Conservation (phyloP, 2,113 vertebrate genomes). For the Kryptolebias marmoratus region DNA sequence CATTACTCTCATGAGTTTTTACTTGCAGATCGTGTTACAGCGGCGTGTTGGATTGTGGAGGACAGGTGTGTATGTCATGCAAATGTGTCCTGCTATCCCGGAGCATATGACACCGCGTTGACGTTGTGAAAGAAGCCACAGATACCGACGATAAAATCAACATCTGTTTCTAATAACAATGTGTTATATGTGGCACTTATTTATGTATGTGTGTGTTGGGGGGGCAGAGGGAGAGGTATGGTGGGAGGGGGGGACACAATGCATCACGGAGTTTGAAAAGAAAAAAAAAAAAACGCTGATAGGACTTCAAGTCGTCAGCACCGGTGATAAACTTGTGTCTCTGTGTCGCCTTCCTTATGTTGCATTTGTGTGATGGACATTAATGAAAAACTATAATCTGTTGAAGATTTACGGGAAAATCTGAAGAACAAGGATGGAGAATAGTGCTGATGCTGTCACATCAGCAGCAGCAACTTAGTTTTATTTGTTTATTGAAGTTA, state of each 20-base stretch:
- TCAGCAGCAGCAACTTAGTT: constrained; percentile 12
- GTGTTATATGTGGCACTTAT: constrained; percentile 77
- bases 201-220: constrained; percentile 20
- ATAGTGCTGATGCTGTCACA: constrained; percentile 43
- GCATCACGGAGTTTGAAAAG: constrained; percentile 30
- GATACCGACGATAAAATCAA: constrained; percentile 73
- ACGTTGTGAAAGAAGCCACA: constrained; percentile 68
- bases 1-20: constrained; percentile 70
- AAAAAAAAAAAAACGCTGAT: constrained; percentile 46
- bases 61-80: constrained; percentile 76
- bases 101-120: constrained; percentile 71
- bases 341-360: constrained; percentile 68
- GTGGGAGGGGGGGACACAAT: constrained; percentile 37
- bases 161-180: constrained; percentile 80
- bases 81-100: constrained; percentile 69
- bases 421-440: constrained; percentile 38
- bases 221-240: too few species aligned
- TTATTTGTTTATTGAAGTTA: background rate
- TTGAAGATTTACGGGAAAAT: constrained; percentile 42
- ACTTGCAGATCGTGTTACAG: constrained; percentile 55
- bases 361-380: constrained; percentile 60
- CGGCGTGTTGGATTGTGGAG: constrained; percentile 51
- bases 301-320: constrained; percentile 71
- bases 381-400: constrained; percentile 64
- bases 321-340: constrained; percentile 66